Evolutionary conservation across 1,140 invertebrate genomes (phyloP), one percentile per base, ranked within the genome.

Genomic region (Pseudoatta argentina): DNA sequence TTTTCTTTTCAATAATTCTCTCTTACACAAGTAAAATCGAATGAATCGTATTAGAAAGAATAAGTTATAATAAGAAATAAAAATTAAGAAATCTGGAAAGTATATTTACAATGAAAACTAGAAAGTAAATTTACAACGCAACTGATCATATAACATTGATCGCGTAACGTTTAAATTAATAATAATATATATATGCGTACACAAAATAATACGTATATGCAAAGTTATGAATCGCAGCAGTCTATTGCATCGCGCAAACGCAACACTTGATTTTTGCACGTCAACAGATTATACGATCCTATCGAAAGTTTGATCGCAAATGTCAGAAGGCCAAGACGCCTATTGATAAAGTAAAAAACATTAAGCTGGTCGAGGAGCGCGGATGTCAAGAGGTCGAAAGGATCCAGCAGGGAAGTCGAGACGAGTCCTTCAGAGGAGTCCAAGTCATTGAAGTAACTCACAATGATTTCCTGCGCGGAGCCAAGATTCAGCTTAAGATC

Each of bases 301-400:
- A 79, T 79, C 77, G 77, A 79, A 53, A 63, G 7, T 69, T 79
- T 53, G 77, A 79, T 79, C 77, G 77, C 77, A 79, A 79, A 79
- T 79, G 77, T 79, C 77, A 79, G 63, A 67, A 79, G 77, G 77
- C 77, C 63, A 79, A 69, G 77, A 53, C 48, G 63, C 63, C 16
- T 34, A 63, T 69, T 79, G 63, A 79, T 79, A 79, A 79, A 30
- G 2, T 53, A 53, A 79, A 69, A 79, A 79, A 69, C 27, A 27
- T 53, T 79, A 79, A 79, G 77, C 77, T 48, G 61, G n/a, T 30
- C 63, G 77, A 39, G 44, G 77, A 69, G 67, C 63, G 59, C 39
- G 64, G 44, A 69, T 79, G 77, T 79, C 77, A 69, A 79, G n/a
- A 79, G 77, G 77, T 79, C 77, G 63, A 39, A 69, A 53, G 63